Conservation (phyloP, 2,113 vertebrate genomes). For the Plectropomus leopardus region DNA sequence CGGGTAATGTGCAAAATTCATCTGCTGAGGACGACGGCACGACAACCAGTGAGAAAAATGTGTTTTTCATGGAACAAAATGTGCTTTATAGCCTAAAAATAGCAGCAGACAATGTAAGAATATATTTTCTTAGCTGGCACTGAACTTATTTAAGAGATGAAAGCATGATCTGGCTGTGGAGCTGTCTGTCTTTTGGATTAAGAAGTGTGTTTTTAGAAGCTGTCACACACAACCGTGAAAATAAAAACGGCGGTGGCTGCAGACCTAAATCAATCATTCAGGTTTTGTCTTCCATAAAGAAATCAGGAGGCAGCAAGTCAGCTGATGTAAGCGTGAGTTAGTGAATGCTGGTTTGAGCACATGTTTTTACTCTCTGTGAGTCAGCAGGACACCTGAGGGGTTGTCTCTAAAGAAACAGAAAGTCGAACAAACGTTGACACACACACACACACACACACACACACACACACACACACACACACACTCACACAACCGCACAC, state of each 20-base stretch:
- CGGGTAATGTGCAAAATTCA: not conserved
- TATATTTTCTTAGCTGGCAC: no score
- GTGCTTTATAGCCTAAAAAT: conserved; percentile 1
- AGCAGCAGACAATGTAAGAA: not conserved
- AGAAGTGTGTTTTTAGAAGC: not conserved
- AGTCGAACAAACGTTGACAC: not conserved
- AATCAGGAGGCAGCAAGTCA: conserved; percentile 1
- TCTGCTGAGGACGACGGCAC: not conserved
- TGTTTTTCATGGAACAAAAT: not conserved
- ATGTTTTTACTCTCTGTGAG: conserved; percentile 13
- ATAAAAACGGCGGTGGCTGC: not conserved
- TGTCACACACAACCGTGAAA: not conserved
- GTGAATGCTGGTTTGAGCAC: not conserved
- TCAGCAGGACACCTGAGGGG: conserved; percentile 38
- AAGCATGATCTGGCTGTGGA: not conserved
- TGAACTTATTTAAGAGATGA: not conserved
- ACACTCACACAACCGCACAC: no score
- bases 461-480: not conserved
- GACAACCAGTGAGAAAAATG: not conserved
- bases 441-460: not conserved
- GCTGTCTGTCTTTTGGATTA: not conserved
- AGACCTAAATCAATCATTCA: not conserved
- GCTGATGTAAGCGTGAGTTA: conserved; percentile 9
- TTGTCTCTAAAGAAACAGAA: conserved; percentile 25
- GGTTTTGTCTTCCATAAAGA: conserved; percentile 9